Percentiles rank a stretch among this genome's conserved stretches.
Evolutionary conservation across 1,140 invertebrate species (phyloP).

Genomic region (Eriocheir sinensis): DNA sequence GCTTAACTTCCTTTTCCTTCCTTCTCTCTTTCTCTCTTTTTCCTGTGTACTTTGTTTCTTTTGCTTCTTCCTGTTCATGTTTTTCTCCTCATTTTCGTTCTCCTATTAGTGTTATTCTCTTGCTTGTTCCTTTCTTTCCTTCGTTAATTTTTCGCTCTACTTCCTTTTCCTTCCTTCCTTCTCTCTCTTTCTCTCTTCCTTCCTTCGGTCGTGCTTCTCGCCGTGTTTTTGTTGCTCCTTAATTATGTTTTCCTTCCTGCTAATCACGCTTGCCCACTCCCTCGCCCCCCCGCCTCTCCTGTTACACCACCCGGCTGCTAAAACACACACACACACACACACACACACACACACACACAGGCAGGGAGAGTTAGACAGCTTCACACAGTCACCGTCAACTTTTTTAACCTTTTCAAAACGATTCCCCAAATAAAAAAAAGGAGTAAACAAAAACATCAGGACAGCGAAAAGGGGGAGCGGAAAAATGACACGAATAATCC

Average conservation of each 20-base stretch:
- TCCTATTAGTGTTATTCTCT: not conserved
- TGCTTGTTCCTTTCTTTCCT: too few relatives aligned
- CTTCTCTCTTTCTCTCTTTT: too few relatives aligned
- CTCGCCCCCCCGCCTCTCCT: not conserved
- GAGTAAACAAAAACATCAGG: not conserved
- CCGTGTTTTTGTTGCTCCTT: not conserved
- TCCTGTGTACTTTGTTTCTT: too few relatives aligned
- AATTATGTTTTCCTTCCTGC: constrained; percentile 27
- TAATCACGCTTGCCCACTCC: constrained; percentile 11
- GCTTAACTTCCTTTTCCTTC: too few relatives aligned
- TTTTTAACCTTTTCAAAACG: not conserved
- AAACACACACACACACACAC: not conserved
- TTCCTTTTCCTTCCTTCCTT: not conserved
- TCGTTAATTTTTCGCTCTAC: too few relatives aligned
- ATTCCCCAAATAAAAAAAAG: not conserved
- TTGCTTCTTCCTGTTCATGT: not conserved
- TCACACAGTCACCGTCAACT: not conserved
- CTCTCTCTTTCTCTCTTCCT: not conserved
- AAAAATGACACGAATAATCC: constrained; percentile 37
- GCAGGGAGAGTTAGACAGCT: too few relatives aligned
- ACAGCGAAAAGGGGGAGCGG: not conserved
- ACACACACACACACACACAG: not conserved
- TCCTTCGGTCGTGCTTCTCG: not conserved
- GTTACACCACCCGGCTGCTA: not conserved
- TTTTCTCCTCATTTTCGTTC: not conserved